These are phyloP conservation scores for Drymodes brunneopygia DNA, from an alignment of 2,113 vertebrate genomes.

Conservation along the genomic window DNA sequence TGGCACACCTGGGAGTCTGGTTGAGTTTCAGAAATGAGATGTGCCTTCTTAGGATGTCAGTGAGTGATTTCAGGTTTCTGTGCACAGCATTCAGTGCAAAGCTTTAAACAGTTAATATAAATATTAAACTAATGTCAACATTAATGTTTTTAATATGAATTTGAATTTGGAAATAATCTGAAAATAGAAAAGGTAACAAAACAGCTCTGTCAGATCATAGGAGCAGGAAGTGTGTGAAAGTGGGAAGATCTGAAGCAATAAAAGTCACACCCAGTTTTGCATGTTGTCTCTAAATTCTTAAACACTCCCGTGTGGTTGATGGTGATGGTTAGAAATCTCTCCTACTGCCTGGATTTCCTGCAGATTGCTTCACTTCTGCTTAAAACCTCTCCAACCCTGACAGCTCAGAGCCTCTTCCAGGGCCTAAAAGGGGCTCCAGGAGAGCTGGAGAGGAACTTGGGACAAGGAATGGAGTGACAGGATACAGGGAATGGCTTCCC, in stretches of 20 bases:
- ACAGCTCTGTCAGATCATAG: neutral
- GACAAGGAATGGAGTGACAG: neutral
- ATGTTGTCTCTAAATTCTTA: neutral
- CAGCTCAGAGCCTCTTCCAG: neutral
- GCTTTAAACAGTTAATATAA: neutral
- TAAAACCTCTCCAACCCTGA: neutral
- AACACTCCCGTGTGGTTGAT: rapidly evolving
- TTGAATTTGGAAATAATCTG: neutral
- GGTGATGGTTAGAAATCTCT: neutral
- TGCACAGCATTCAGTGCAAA: neutral
- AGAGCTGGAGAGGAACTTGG: neutral
- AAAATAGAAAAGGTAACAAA: neutral
- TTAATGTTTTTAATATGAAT: rapidly evolving
- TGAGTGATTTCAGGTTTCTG: neutral
- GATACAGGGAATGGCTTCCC: neutral
- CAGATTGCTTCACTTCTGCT: rapidly evolving
- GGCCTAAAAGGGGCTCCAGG: neutral
- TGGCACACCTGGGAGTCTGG: neutral
- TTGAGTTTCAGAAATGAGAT: neutral
- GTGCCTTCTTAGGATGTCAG: neutral
- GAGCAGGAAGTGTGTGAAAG: neutral
- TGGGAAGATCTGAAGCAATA: neutral
- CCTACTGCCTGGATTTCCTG: neutral
- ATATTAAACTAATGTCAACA: neutral
- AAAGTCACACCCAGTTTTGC: neutral